Evolutionary conservation across 1,140 invertebrate species (phyloP), one percentile per base, ranked within the genome.

Genomic region (Adoxophyes honmai): DNA sequence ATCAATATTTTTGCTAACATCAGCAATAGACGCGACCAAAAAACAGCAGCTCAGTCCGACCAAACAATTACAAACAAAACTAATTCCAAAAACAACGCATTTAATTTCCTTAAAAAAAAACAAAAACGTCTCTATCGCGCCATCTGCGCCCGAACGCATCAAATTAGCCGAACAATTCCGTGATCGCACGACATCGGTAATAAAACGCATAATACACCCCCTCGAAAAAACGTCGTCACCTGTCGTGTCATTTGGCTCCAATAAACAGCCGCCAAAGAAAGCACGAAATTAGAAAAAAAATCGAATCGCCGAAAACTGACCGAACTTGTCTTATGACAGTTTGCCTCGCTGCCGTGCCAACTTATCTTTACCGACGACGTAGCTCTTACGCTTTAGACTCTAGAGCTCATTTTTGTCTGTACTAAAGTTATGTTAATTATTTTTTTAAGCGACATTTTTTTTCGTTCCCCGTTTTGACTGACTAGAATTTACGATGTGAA

Each of bases 201-300:
- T 88, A 86, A 86, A 86, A 81, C 77, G 71, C 76, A 78, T 82
- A 85, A 88, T 82, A 73, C 55, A 64, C 65, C 68, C 62, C 57
- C 62, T 53, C 72, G 68, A 79, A 81, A 83, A 73, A 70, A 68
- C 58, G 63, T 64, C 79, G 82, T 86, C 85, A 88, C 82, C 82
- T 88, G 85, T 85, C 81, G 82, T 86, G 85, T 88, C 85, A 86
- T 88, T 88, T 86, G 85, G 85, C 79, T 55, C 80, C 77, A 80
- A 83, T 82, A 78, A 88, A 79, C 77, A 38, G 65, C 85, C 85
- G 85, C 75, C 82, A 86, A 86, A 88, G 82, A 86, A 85, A 78
- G 80, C 73, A 85, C 57, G 64, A 74, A 80, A 80, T 77, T 78
- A 76, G 65, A 71, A 79, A 81, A 86, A 82, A 77, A 83, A 76